Evolutionary conservation across 2,113 vertebrate genomes (phyloP).

Genomic region (Cranoglanis bouderius): DNA sequence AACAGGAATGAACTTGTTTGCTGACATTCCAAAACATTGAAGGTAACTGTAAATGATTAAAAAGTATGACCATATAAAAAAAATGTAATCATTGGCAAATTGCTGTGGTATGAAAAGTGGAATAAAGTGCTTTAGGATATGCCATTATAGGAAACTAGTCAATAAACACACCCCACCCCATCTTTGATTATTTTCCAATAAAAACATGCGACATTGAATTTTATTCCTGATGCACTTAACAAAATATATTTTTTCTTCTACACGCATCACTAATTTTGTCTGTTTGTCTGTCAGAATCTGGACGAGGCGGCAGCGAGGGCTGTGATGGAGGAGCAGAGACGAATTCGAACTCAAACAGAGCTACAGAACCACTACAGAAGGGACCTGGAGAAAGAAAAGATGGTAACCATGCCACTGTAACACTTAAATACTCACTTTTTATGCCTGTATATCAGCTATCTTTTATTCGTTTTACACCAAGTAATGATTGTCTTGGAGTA

Average conservation of each 20-base stretch:
- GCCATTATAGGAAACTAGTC: no score
- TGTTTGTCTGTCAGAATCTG: conserved; percentile 76
- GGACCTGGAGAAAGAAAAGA: conserved; percentile 91
- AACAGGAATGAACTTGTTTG: no score
- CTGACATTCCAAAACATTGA: no score
- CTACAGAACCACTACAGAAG: conserved; percentile 85
- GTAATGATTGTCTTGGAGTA: no score
- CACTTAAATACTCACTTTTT: not conserved
- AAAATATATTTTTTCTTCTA: not conserved
- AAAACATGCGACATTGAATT: not conserved
- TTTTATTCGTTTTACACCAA: no score
- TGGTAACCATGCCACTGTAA: conserved; percentile 66
- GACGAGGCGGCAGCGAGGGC: conserved; percentile 84
- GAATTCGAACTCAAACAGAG: conserved; percentile 86
- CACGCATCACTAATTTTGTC: not conserved
- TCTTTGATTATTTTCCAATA: not conserved
- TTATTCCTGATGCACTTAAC: not conserved
- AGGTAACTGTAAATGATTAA: no score
- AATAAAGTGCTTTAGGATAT: no score
- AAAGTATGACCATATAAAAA: no score
- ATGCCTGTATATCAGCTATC: no score
- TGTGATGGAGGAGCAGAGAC: conserved; percentile 83
- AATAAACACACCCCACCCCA: not conserved
- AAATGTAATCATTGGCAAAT: no score
- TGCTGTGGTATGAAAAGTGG: no score